A percentile compares a stretch with the other conserved stretches of the same genome.
Evolutionary conservation across 1,140 invertebrate species (phyloP).

Genomic region (Apis mellifera): Amel_HAv3.1 CM009940.2:7115501-7116000

Average conservation of each 20-base stretch:
- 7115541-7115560: constrained; percentile 66
- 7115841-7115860: no score
- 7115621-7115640: not conserved
- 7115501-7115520: constrained; percentile 28
- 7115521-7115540: constrained; percentile 60
- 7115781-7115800: no score
- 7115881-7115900: no score
- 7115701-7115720: constrained; percentile 11
- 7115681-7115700: constrained; percentile 44
- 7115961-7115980: not conserved
- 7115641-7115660: constrained; percentile 1
- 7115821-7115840: not conserved
- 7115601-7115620: not conserved
- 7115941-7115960: not conserved
- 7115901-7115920: not conserved
- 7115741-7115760: no score
- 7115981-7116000: constrained; percentile 17
- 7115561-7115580: constrained; percentile 53
- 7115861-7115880: no score
- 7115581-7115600: not conserved
- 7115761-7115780: no score
- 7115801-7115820: not conserved
- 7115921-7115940: not conserved
- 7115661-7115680: constrained; percentile 40
- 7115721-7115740: constrained; percentile 8